These are phyloP conservation scores for Caenorhabditis parvicauda DNA, from an alignment of 2,888 invertebrate species.

Conservation along the genomic window DNA sequence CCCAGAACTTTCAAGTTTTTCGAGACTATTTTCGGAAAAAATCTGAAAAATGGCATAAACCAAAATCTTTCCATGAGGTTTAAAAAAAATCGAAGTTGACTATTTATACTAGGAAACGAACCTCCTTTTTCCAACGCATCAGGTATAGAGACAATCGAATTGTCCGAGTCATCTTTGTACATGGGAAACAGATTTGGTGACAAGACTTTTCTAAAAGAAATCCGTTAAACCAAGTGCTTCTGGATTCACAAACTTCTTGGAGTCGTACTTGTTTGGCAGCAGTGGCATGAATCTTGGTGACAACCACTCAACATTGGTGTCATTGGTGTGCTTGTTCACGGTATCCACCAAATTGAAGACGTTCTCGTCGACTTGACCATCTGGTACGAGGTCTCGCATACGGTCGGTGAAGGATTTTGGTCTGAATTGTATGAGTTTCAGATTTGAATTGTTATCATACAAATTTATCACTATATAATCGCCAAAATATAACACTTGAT, in stretches of 20 bases:
- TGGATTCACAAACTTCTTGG: constrained; percentile 7
- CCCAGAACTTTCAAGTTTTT: no score
- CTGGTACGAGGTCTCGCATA: constrained; percentile 18
- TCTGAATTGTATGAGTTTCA: no score
- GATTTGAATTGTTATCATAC: no score
- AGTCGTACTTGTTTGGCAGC: constrained; percentile 17
- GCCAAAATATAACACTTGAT: no score
- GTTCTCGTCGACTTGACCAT: constrained; percentile 2
- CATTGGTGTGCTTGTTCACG: constrained; percentile 20
- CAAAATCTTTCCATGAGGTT: no score
- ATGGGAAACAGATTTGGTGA: constrained; percentile 35
- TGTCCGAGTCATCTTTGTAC: constrained; percentile 29
- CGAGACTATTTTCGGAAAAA: no score
- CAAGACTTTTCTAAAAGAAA: constrained; percentile 22
- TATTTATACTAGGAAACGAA: no score
- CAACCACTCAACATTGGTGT: constrained; percentile 24
- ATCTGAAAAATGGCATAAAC: background rate
- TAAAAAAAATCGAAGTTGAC: no score
- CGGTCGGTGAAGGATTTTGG: no score
- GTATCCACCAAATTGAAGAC: constrained; percentile 28
- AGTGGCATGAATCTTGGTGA: constrained; percentile 38
- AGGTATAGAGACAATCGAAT: constrained; percentile 27
- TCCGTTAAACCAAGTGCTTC: background rate
- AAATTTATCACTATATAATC: no score
- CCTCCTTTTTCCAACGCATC: constrained; percentile 29